Percentiles rank a stretch among this genome's conserved stretches.
phyloP scores from a whole-genome alignment of 2,888 invertebrate species.

The Ormyrus labotus region DNA sequence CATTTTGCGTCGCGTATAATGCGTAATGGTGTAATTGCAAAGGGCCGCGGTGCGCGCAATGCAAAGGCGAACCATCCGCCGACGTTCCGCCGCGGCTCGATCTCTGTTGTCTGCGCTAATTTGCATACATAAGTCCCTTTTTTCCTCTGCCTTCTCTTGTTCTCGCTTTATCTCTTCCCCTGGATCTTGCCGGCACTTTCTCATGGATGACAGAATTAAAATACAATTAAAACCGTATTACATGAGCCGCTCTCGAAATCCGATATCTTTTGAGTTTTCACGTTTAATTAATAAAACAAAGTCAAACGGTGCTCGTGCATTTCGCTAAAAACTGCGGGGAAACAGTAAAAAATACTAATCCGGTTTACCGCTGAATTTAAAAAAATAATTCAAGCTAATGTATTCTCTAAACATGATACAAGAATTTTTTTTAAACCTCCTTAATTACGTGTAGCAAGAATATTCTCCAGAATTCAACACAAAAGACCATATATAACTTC shows the following conservation, averaged over 20 bases:
- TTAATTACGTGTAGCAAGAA: too few species aligned
- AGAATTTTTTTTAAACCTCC: too few species aligned
- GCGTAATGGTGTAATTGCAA: slow-evolving; percentile 42
- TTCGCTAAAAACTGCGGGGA: too few species aligned
- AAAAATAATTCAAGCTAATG: too few species aligned
- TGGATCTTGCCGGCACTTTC: not conserved
- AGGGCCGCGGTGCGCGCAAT: slow-evolving; percentile 21
- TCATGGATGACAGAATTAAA: slow-evolving; percentile 15
- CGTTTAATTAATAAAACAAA: too few species aligned
- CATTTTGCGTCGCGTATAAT: slow-evolving; percentile 16
- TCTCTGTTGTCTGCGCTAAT: slow-evolving; percentile 6
- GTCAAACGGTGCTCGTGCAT: not conserved
- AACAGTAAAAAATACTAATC: too few species aligned
- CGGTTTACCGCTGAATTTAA: too few species aligned
- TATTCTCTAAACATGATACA: too few species aligned
- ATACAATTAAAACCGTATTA: slow-evolving; percentile 24
- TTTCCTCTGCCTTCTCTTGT: not conserved
- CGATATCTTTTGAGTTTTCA: not conserved
- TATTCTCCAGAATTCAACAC: too few species aligned
- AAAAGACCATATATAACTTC: too few species aligned
- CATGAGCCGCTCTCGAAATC: not conserved
- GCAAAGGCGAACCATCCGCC: slow-evolving; percentile 1
- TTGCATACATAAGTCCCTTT: slow-evolving; percentile 36
- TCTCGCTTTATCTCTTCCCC: not conserved
- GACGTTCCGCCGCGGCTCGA: not conserved